Conservation (phyloP, 2,797 vertebrate species). For the Malurus leucopterus region DNA sequence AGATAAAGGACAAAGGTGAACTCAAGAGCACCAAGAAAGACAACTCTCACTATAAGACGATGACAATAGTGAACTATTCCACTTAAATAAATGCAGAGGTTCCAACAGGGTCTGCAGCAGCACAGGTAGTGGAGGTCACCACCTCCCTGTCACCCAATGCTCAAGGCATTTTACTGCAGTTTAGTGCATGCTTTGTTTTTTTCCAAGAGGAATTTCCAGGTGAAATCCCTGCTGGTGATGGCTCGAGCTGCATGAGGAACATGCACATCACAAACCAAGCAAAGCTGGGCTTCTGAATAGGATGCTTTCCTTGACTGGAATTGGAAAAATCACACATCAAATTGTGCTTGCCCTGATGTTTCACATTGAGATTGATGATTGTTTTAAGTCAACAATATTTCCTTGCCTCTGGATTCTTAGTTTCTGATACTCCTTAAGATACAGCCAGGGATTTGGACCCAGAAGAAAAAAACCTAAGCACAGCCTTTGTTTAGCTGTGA, state of each 20-base stretch:
- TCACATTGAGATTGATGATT: accelerated
- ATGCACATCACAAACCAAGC: neutral
- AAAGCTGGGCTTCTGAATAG: neutral
- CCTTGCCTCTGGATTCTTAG: neutral
- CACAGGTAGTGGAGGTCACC: neutral
- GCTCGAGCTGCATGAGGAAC: neutral
- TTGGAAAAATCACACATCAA: neutral
- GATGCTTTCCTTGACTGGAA: neutral
- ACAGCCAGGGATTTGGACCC: neutral
- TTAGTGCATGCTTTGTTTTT: neutral
- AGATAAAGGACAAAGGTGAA: neutral
- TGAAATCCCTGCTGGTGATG: neutral
- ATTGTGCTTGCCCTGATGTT: neutral
- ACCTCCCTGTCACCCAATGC: neutral
- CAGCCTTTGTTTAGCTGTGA: neutral
- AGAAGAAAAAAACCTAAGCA: neutral
- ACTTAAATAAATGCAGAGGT: neutral
- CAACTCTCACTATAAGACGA: neutral
- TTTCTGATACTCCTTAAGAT: neutral
- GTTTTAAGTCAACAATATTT: neutral
- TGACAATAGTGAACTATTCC: neutral
- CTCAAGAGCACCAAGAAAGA: neutral
- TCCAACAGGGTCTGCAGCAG: neutral
- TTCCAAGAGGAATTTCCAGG: neutral
- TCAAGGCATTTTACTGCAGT: accelerated